Percentiles rank a stretch among this genome's conserved stretches.
Evolutionary conservation across 2,888 invertebrate genomes (phyloP).

Genomic region (Brachylomia viminalis): DNA sequence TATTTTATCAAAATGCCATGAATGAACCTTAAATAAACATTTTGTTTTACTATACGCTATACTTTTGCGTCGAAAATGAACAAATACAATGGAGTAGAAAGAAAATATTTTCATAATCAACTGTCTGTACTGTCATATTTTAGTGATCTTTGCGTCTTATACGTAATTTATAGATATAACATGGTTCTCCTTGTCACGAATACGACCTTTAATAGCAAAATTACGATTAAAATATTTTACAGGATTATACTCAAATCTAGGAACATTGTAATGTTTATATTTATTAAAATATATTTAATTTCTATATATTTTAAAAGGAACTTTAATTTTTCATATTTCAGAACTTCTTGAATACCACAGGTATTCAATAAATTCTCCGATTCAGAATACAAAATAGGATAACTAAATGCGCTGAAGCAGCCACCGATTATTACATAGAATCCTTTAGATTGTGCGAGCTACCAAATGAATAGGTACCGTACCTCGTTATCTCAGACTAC

Average conservation of each 20-base stretch:
- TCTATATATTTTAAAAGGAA: accelerated
- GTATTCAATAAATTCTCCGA: neutral
- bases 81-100: too few species aligned
- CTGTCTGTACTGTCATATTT: neutral
- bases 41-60: neutral
- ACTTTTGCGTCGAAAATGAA: neutral
- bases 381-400: neutral
- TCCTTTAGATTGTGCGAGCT: conserved; percentile 28
- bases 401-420: conserved; percentile 12
- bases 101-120: neutral
- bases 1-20: neutral
- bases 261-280: neutral
- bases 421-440: conserved; percentile 32
- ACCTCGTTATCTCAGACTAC: conserved; percentile 69
- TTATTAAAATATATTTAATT: too few species aligned
- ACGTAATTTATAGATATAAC: conserved; percentile 24
- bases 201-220: neutral
- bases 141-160: conserved; percentile 27
- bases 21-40: neutral
- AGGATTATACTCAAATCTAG: neutral
- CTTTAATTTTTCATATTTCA: neutral
- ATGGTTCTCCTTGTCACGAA: conserved; percentile 12
- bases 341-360: too few species aligned
- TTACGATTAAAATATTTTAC: too few species aligned
- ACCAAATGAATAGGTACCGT: conserved; percentile 64